These are phyloP conservation scores for Gadus macrocephalus DNA, from an alignment of 2,113 vertebrate species.

Conservation along the genomic window DNA sequence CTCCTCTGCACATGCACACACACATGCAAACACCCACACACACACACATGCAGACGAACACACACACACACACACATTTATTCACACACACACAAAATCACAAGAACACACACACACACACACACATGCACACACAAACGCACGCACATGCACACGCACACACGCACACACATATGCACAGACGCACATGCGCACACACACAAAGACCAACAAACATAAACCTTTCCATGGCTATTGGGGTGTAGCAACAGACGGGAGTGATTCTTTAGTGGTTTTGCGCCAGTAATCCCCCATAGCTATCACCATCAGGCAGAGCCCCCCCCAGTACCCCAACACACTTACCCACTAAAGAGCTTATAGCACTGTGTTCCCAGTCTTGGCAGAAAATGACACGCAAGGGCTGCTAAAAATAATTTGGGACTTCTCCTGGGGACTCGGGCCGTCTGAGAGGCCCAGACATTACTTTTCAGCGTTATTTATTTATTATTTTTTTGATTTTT, in stretches of 20 bases:
- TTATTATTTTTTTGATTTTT: neutral
- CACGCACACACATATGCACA: neutral
- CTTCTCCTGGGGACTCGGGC: neutral
- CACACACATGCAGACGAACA: neutral
- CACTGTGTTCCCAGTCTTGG: slow-evolving; percentile 41
- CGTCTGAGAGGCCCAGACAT: neutral
- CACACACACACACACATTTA: neutral
- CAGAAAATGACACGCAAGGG: slow-evolving; percentile 52
- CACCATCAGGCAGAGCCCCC: slow-evolving; percentile 33
- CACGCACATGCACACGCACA: neutral
- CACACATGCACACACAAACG: neutral
- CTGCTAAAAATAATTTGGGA: slow-evolving; percentile 4
- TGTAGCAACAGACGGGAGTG: neutral
- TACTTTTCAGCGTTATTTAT: too few relatives aligned
- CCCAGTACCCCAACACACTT: slow-evolving; percentile 10
- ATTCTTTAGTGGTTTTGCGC: slow-evolving; percentile 22
- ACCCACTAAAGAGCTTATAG: slow-evolving; percentile 37
- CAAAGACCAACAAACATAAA: neutral
- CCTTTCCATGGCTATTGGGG: neutral
- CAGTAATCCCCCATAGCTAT: slow-evolving; percentile 38
- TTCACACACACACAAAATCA: neutral
- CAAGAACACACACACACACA: neutral
- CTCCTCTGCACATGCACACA: neutral
- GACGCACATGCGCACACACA: neutral
- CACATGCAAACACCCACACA: neutral